Conservation (phyloP, 2,888 invertebrate species). For the Epinotia bilunana region DNA sequence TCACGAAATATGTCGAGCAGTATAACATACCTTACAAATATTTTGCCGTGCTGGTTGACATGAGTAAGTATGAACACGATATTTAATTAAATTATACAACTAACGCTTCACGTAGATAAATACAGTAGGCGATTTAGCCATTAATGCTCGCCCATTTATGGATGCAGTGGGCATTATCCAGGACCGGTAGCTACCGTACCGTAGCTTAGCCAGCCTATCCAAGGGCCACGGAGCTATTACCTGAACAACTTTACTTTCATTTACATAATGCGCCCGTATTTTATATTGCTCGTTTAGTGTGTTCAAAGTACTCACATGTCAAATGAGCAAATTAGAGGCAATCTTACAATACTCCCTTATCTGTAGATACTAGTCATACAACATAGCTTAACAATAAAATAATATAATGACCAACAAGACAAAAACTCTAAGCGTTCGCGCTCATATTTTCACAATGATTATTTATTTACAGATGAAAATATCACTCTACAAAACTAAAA, state of each 20-base stretch:
- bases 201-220: conserved; percentile 40
- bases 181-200: conserved; percentile 49
- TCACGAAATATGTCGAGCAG: not conserved
- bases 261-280: conserved; percentile 64
- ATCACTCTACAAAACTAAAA: not conserved
- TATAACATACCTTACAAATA: not conserved
- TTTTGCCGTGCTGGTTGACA: not conserved
- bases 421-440: too few relatives aligned
- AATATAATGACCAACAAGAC: too few relatives aligned
- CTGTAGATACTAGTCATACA: too few relatives aligned
- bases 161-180: conserved; percentile 46
- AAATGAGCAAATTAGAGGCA: not conserved
- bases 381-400: too few relatives aligned
- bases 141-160: conserved; percentile 50
- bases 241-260: conserved; percentile 67
- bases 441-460: not conserved
- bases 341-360: not conserved
- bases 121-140: conserved; percentile 47
- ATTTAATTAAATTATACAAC: conserved; percentile 23
- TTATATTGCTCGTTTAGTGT: conserved; percentile 46
- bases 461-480: not conserved
- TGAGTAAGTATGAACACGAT: conserved; percentile 9
- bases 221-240: conserved; percentile 38
- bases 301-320: conserved; percentile 32
- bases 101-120: conserved; percentile 37